Evolutionary conservation across 1,140 invertebrate species (phyloP).

Genomic region (Vanessa tameamea): DNA sequence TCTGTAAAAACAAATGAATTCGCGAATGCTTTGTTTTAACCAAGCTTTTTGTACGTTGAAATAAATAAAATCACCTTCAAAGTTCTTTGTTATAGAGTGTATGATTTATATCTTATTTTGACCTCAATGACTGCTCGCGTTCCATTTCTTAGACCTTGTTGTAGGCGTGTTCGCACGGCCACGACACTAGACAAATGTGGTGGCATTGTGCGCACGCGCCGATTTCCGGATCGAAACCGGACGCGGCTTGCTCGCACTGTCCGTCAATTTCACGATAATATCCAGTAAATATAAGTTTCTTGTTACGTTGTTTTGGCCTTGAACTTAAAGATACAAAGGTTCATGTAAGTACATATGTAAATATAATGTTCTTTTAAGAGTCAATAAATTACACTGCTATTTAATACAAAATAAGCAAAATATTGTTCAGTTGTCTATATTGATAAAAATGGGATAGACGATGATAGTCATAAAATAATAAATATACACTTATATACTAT

Average conservation of each 20-base stretch:
- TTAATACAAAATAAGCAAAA: no score
- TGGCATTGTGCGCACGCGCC: slow-evolving; percentile 34
- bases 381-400: no score
- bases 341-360: background rate
- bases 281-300: slow-evolving; percentile 2
- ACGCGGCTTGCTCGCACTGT: slow-evolving; percentile 12
- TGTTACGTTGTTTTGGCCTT: background rate
- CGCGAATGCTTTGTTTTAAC: background rate
- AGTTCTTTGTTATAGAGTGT: slow-evolving; percentile 22
- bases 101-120: slow-evolving; percentile 38
- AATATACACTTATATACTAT: background rate
- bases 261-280: background rate
- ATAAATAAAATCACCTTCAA: slow-evolving; percentile 10
- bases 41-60: background rate
- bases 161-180: slow-evolving; percentile 43
- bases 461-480: no score
- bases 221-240: slow-evolving; percentile 40
- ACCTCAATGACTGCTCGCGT: slow-evolving; percentile 50
- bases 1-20: no score
- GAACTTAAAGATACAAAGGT: background rate
- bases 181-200: slow-evolving; percentile 38
- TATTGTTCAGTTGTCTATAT: no score
- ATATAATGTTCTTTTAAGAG: no score
- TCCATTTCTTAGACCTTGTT: slow-evolving; percentile 71
- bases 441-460: no score